Evolutionary conservation across 2,888 invertebrate species (phyloP).

Genomic region (Agrochola lota): DNA sequence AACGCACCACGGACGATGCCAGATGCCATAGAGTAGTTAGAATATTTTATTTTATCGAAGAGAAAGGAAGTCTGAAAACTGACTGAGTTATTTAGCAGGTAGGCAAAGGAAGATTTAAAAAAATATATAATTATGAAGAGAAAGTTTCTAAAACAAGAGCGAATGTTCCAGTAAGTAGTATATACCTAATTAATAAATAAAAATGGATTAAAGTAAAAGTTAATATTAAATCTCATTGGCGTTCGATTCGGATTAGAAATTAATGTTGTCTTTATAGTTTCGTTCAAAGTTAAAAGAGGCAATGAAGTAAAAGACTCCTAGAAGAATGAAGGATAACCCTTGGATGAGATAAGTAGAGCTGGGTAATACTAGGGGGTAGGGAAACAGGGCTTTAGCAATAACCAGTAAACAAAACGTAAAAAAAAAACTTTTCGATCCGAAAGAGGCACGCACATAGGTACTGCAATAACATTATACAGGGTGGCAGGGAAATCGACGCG

Average conservation of each 20-base stretch:
- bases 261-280: background rate
- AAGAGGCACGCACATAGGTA: too few species aligned
- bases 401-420: too few species aligned
- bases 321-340: background rate
- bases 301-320: background rate
- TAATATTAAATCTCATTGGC: background rate
- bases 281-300: background rate
- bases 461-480: too few species aligned
- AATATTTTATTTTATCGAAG: slow-evolving; percentile 34
- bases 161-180: background rate
- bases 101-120: background rate
- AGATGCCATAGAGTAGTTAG: slow-evolving; percentile 63
- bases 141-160: background rate
- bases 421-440: too few species aligned
- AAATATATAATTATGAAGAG: background rate
- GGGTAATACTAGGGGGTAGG: background rate
- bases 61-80: background rate
- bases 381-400: background rate
- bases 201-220: background rate
- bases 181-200: background rate
- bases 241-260: background rate
- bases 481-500: too few species aligned
- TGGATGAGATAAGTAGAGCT: background rate
- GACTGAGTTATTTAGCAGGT: too few species aligned
- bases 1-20: slow-evolving; percentile 68